These are phyloP conservation scores for Zoanthus sociatus DNA, from an alignment of 92 coral and sea anemone species.

Conservation along the genomic window DNA sequence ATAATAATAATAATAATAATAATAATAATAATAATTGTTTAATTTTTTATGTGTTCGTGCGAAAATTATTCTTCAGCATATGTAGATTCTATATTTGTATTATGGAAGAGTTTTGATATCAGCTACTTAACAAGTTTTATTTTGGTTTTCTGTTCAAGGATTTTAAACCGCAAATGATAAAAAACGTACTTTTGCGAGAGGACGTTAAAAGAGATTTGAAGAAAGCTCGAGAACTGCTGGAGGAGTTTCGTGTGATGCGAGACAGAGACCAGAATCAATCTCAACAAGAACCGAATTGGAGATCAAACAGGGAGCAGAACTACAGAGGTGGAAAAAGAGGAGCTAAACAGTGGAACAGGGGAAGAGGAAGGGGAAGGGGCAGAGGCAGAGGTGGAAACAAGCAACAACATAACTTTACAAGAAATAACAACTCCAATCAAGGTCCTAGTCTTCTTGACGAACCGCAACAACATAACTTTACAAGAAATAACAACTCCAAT, in stretches of 20 bases:
- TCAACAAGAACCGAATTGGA: neutral
- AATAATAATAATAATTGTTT: too few species aligned
- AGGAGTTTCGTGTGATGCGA: constrained; percentile 26
- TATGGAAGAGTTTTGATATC: too few species aligned
- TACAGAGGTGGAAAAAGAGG: neutral
- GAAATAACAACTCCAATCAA: too few species aligned
- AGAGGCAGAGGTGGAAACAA: constrained; percentile 14
- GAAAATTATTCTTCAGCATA: too few species aligned
- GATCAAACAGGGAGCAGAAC: neutral
- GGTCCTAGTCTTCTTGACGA: too few species aligned
- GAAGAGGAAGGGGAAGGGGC: neutral
- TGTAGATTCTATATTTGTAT: too few species aligned
- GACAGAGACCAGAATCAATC: neutral
- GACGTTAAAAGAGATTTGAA: constrained; percentile 61
- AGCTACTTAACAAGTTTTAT: neutral
- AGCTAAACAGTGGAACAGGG: constrained; percentile 19
- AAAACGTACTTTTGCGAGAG: constrained; percentile 54
- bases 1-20: too few species aligned
- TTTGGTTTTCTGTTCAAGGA: constrained; percentile 16
- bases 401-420: neutral
- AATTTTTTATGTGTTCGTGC: too few species aligned
- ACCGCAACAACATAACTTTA: neutral
- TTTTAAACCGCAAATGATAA: constrained; percentile 41
- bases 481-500: neutral
- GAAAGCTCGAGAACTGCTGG: constrained; percentile 29